Base-by-base conservation (phyloP, 2,797 vertebrate genomes). In the Heteromormyrus szaboi region DNA sequence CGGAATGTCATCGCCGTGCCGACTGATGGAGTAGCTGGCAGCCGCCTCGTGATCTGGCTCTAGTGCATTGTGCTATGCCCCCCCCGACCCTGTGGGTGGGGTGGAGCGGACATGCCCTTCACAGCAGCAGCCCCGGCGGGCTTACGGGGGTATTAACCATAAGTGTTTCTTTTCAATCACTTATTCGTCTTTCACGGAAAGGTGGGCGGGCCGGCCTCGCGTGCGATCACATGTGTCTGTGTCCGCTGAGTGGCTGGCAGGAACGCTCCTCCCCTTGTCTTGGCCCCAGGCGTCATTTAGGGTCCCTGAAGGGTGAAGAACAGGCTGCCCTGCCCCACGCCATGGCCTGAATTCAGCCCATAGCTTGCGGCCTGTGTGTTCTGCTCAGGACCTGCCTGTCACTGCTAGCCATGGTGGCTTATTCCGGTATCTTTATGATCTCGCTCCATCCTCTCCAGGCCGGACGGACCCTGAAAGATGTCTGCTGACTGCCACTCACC, bases 1-100 rank as follows among this genome's bases (percentile, higher is more conserved):
- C 89, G 92, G 92, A 95, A 95, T 94, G 91, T 91, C 94, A 93
- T 92, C 91, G 90, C n/a, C 62, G 62, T 89, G 19, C 84, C 92
- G 92, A 92, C 92, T 94, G 93, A 90, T 89, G 88, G 59, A 90
- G 88, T 92, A 91, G 92, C 92, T 92, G 90, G 88, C 88, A 76
- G 92, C 62, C 25, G 29, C 29, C 29, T 72, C 65, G 29, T 72
- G 29, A 37, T 72, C 29, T 72, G 65, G 65, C 65, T 68, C 11
- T 72, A 72, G 65, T 72, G 29, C 65, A 72, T 72, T 33, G 65
- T 90, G 88, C 86, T 48, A 68, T 51, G 33, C 81, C 84, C 88
- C 79, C 56, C 56, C 48, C 8, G 50, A 88, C 81, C 87, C 72
- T 37, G 84, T 29, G 3, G 37, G 83, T 33, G 50, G 84, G 50